Evolutionary conservation across 2,888 invertebrate genomes (phyloP).

Genomic region (Scaptomyza flava): DNA sequence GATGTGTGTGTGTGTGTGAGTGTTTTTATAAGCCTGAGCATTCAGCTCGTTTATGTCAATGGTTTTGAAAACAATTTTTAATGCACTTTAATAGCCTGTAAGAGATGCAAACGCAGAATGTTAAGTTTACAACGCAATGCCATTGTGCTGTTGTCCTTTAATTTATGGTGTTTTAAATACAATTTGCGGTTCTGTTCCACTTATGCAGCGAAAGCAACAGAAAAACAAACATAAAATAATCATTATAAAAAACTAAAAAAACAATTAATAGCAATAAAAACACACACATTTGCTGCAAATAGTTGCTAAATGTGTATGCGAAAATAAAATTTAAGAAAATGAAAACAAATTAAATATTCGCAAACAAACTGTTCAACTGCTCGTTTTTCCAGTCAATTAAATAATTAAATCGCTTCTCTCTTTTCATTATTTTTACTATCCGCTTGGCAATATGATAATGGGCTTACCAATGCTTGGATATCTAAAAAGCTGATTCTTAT

Average conservation of each 20-base stretch:
- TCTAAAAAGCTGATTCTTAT: too few species aligned
- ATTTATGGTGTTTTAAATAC: conserved; percentile 76
- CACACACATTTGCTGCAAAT: neutral
- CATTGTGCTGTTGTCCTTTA: conserved; percentile 53
- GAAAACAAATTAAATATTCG: too few species aligned
- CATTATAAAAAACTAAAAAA: neutral
- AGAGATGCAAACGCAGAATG: conserved; percentile 20
- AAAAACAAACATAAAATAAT: neutral
- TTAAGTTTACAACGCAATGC: neutral
- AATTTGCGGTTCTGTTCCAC: conserved; percentile 52
- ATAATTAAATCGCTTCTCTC: too few species aligned
- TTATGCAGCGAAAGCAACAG: neutral
- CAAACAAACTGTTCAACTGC: too few species aligned
- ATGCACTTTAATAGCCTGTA: conserved; percentile 66
- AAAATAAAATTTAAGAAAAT: neutral
- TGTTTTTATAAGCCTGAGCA: conserved; percentile 3
- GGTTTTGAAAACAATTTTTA: conserved; percentile 63
- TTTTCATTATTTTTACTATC: too few species aligned
- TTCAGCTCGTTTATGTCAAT: conserved; percentile 12
- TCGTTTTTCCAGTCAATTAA: too few species aligned
- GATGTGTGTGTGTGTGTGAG: conserved; percentile 4
- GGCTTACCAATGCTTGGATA: too few species aligned
- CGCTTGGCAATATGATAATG: too few species aligned
- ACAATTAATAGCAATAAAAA: neutral
- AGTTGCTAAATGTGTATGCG: neutral